These are phyloP conservation scores for Drosophila fuyamai DNA, from an alignment of 1,140 invertebrate genomes.

Conservation along the genomic window DNA sequence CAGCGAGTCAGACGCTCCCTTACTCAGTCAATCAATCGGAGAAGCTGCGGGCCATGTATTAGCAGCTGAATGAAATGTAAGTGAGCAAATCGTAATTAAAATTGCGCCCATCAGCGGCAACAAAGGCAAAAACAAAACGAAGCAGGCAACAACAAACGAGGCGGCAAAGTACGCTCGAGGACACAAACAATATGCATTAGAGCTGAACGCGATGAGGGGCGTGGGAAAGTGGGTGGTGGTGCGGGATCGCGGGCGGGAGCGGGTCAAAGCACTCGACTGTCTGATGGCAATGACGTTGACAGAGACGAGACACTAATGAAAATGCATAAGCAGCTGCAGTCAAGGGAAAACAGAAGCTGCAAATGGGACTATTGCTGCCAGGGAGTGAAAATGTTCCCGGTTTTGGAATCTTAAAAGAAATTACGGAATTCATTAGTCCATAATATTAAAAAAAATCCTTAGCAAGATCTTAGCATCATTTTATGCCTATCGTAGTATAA, in stretches of 20 bases:
- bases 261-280: slow-evolving; percentile 69
- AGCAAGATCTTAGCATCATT: no score
- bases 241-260: background rate
- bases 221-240: background rate
- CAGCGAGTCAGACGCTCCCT: slow-evolving; percentile 33
- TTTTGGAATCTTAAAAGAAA: background rate
- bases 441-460: no score
- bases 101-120: slow-evolving; percentile 53
- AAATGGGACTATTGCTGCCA: slow-evolving; percentile 11
- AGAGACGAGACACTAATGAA: slow-evolving; percentile 67
- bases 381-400: background rate
- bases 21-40: slow-evolving; percentile 41
- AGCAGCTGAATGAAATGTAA: slow-evolving; percentile 75
- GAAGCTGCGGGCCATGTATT: slow-evolving; percentile 53
- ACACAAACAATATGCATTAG: slow-evolving; percentile 79
- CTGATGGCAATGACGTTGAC: slow-evolving; percentile 72
- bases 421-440: no score
- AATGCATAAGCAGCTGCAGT: slow-evolving; percentile 73
- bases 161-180: slow-evolving; percentile 71
- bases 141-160: slow-evolving; percentile 31
- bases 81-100: slow-evolving; percentile 82
- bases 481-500: no score
- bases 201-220: slow-evolving; percentile 22
- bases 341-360: slow-evolving; percentile 21
- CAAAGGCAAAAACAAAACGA: slow-evolving; percentile 13